Percentiles rank a stretch among this genome's conserved stretches.
phyloP scores from a whole-genome alignment of 2,888 invertebrate genomes.

The Cheilosia scutellata region DNA sequence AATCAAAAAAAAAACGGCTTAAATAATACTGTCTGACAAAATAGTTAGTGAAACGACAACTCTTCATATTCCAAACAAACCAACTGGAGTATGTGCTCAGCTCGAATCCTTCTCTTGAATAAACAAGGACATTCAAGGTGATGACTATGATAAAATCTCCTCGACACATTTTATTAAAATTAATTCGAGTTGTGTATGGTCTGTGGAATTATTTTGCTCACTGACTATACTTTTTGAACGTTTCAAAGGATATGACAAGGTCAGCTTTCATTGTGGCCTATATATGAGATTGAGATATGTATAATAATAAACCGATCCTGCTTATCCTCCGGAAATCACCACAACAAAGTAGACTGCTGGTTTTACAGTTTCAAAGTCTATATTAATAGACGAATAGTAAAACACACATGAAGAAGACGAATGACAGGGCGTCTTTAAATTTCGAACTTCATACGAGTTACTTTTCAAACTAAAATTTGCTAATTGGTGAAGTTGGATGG shows the following conservation, averaged over 20 bases:
- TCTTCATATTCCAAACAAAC: slow-evolving; percentile 42
- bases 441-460: slow-evolving; percentile 29
- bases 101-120: slow-evolving; percentile 30
- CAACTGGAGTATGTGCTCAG: slow-evolving; percentile 49
- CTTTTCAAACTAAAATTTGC: slow-evolving; percentile 57
- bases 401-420: slow-evolving; percentile 1
- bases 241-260: slow-evolving; percentile 44
- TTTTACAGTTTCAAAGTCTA: slow-evolving; percentile 6
- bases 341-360: slow-evolving; percentile 51
- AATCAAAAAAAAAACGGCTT: slow-evolving; percentile 40
- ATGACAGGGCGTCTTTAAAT: slow-evolving; percentile 37
- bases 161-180: slow-evolving; percentile 69
- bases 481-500: slow-evolving; percentile 66
- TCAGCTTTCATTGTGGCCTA: slow-evolving; percentile 46
- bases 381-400: slow-evolving; percentile 22
- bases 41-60: slow-evolving; percentile 62
- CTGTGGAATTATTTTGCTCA: slow-evolving; percentile 26
- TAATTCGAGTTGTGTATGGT: slow-evolving; percentile 52
- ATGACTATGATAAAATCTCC: slow-evolving; percentile 40
- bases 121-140: slow-evolving; percentile 70
- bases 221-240: neutral
- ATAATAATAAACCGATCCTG: slow-evolving; percentile 45
- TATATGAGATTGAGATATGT: slow-evolving; percentile 3
- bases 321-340: slow-evolving; percentile 42
- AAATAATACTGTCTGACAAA: slow-evolving; percentile 71